These are phyloP conservation scores for Ophion slaviceki DNA, from an alignment of 2,888 invertebrate genomes.

Conservation along the genomic window DNA sequence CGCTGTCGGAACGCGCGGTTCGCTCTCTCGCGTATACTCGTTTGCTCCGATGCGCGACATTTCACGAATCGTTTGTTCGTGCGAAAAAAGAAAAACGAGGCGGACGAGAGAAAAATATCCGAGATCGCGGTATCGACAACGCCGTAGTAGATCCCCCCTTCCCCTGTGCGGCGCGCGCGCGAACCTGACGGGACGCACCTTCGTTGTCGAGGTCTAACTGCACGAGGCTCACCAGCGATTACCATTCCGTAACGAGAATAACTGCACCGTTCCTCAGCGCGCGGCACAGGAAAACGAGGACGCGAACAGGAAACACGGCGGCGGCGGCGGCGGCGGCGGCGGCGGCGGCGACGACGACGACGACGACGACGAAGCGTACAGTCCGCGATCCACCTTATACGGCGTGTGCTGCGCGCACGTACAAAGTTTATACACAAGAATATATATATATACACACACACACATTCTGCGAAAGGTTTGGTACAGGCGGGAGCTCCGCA, in stretches of 20 bases:
- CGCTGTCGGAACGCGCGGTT: conserved; percentile 74
- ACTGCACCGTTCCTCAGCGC: neutral
- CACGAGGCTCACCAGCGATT: neutral
- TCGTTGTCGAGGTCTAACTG: too few relatives aligned
- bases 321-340: too few relatives aligned
- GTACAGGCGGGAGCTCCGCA: neutral
- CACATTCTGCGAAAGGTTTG: neutral
- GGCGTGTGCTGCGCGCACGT: neutral
- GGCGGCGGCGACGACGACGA: conserved; percentile 39
- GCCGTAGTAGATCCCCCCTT: neutral
- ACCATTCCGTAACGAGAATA: neutral
- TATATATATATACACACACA: neutral
- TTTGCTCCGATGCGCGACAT: neutral
- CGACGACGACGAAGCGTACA: conserved; percentile 19
- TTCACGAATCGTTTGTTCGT: neutral
- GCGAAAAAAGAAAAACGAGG: neutral
- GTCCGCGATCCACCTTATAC: neutral
- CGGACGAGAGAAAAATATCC: neutral
- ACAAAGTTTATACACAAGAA: neutral
- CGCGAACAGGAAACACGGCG: neutral
- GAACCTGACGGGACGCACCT: too few relatives aligned
- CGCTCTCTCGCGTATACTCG: neutral
- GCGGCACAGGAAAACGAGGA: neutral
- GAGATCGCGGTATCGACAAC: neutral
- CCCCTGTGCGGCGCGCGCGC: too few relatives aligned